Evolutionary conservation across 2,888 invertebrate species (phyloP), one percentile per base, ranked within the genome.

Genomic region (Folsomia candida): DNA sequence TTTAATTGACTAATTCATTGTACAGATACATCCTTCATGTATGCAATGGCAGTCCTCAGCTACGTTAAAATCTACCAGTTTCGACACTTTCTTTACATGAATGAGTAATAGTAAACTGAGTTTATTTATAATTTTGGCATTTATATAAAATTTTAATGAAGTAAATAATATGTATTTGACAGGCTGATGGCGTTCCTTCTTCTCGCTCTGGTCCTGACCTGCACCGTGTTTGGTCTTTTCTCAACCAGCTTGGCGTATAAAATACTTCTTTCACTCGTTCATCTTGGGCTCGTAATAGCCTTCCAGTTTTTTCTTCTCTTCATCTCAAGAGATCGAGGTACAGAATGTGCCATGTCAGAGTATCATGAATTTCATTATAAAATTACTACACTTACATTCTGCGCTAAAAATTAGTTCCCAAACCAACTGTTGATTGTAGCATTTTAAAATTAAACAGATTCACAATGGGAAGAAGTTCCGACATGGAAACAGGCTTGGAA

Each of bases 11-110:
- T n/a, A n/a, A n/a, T n/a, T n/a, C n/a, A n/a, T n/a, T n/a, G n/a
- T n/a, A 26, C 85, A 93, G 94, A 94, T 82, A 92, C 94, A 0
- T 91, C 93, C 77, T 94, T 93, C 83, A 94, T 94, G 94, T 94
- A 94, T 83, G 89, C 94, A 78, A 93, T 93, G 81, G 89, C 92
- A 0, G 91, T 92, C 67, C 83, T 94, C 66, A 90, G 89, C 80
- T 91, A 93, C 89, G 86, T 94, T 66, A 92, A 93, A 84, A 86
- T 94, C 77, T 94, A 94, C 83, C 93, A 94, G 84, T 89, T 88
- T 66, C 86, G 94, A 1, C 94, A 94, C 83, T 91, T 94, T 0
- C 94, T 69, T 64, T 63, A 69, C 24, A 28, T 69, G 58, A 69
- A 47, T 58, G 69, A 69, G 69, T 69, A 58, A 64, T 63, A n/a